A percentile compares a stretch with the other conserved stretches of the same genome.
These are phyloP conservation scores for Theocolax elegans DNA, from an alignment of 1,140 invertebrate species.

Conservation along the genomic window DNA sequence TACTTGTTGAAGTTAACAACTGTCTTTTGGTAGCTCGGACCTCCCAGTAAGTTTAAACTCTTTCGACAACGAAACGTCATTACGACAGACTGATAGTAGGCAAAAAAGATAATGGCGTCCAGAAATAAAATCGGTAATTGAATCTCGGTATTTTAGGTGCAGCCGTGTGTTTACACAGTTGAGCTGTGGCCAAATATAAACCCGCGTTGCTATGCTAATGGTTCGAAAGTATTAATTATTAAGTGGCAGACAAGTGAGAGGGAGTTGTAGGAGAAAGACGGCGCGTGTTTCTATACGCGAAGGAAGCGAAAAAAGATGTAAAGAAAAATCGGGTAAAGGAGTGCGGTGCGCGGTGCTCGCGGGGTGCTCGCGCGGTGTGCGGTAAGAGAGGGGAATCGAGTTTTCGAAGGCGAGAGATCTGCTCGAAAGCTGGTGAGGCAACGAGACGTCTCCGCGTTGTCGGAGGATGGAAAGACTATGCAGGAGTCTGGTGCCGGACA, in stretches of 20 bases:
- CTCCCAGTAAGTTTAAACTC: no score
- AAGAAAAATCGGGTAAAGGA: background rate
- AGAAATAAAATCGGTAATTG: constrained; percentile 42
- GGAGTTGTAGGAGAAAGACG: background rate
- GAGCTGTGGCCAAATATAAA: constrained; percentile 29
- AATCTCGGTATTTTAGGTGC: constrained; percentile 30
- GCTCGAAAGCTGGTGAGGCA: background rate
- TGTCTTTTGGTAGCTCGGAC: no score
- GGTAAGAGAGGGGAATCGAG: constrained; percentile 7
- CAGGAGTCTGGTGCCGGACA: constrained; percentile 34
- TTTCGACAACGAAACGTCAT: constrained; percentile 30
- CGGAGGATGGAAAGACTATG: constrained; percentile 37
- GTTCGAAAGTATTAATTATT: constrained; percentile 41
- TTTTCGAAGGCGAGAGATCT: constrained; percentile 14
- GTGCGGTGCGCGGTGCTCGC: no score
- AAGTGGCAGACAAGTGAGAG: constrained; percentile 24
- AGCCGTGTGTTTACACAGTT: constrained; percentile 35
- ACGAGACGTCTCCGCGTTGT: constrained; percentile 4
- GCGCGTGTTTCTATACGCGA: no score
- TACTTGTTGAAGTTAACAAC: no score
- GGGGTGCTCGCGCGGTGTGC: no score
- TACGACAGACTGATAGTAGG: constrained; percentile 17
- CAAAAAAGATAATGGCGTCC: background rate
- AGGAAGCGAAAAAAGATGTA: no score
- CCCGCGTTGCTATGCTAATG: constrained; percentile 26